Evolutionary conservation across 23 tunicate species (phyloP), one percentile per base, ranked within the genome.

Genomic region (Phallusia fumigata): DNA sequence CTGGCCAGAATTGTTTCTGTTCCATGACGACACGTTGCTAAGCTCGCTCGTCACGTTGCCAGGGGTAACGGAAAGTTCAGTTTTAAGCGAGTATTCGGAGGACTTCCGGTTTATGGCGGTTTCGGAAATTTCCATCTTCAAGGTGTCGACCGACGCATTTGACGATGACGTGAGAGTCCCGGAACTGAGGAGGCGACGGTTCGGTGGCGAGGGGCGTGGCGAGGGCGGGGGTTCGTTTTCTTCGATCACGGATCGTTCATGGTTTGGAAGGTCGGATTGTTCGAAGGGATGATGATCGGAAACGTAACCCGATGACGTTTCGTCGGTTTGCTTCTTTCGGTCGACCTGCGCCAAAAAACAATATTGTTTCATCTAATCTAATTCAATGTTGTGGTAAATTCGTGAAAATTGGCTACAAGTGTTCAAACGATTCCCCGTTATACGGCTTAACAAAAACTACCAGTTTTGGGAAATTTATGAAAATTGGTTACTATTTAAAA

Each of bases 1-100:
- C 31, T 82, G 91, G 18, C 91, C 91, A 12, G 91, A 87, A 36
- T 87, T 87, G 34, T 87, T 87, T 19, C 85, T 81, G 65, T 87
- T 87, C 77, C 78, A 82, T 30, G 47, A 30, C 31, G 86, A 65
- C 21, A 64, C 73, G 35, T 81, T 83, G 33, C 81, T 47, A 24
- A 49, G 33, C 52, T 65, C 52, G 31, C 12, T 32, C 12, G 40
- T 79, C 21, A 8, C 52, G 73, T 52, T 79, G 35, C 65, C 34
- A 52, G 52, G 31, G 65, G 32, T 53, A 40, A 30, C 73, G 40
- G 40, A 22, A 16, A 30, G 35, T 52, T 52, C 83, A 19, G 83
- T 79, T 79, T 51, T 79, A 24, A 51, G 35, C 16, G 83, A n/a
- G 52, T 79, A 52, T 19, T 30, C 52, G 72, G 72, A 52, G 52